These are phyloP conservation scores for Styela clava DNA, from an alignment of 23 tunicate genomes.

Conservation along the genomic window DNA sequence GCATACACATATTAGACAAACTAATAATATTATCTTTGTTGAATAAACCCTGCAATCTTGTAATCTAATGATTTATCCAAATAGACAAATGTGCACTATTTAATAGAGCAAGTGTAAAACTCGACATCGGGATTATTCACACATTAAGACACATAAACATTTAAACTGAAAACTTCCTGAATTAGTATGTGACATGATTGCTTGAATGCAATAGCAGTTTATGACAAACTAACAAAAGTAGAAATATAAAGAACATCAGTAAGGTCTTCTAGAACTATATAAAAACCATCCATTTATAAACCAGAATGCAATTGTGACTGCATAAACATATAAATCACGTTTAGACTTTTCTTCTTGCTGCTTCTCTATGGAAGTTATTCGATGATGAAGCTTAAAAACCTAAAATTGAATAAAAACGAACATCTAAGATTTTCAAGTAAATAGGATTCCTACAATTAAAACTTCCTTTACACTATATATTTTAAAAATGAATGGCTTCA, in stretches of 20 bases:
- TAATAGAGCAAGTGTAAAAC: too few species aligned
- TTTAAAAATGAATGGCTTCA: background rate
- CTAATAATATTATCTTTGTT: too few species aligned
- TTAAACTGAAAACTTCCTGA: too few species aligned
- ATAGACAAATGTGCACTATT: too few species aligned
- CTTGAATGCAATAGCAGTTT: background rate
- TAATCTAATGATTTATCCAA: too few species aligned
- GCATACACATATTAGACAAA: too few species aligned
- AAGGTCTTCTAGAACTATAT: constrained; percentile 47
- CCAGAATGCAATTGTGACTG: constrained; percentile 55
- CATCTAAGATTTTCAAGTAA: background rate
- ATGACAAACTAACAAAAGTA: too few species aligned
- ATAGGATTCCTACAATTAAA: background rate
- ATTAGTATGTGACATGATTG: too few species aligned
- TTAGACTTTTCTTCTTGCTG: constrained; percentile 29
- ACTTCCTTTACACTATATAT: background rate
- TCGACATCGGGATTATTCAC: too few species aligned
- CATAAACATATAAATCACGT: constrained; percentile 53
- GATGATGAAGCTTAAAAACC: constrained; percentile 56
- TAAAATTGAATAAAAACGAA: constrained; percentile 5
- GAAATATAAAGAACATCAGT: too few species aligned
- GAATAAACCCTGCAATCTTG: too few species aligned
- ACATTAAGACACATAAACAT: too few species aligned
- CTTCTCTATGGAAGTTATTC: constrained; percentile 43
- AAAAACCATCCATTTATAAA: constrained; percentile 79